Conservation (phyloP, 2,113 vertebrate genomes). For the Erpornis zantholeuca region DNA sequence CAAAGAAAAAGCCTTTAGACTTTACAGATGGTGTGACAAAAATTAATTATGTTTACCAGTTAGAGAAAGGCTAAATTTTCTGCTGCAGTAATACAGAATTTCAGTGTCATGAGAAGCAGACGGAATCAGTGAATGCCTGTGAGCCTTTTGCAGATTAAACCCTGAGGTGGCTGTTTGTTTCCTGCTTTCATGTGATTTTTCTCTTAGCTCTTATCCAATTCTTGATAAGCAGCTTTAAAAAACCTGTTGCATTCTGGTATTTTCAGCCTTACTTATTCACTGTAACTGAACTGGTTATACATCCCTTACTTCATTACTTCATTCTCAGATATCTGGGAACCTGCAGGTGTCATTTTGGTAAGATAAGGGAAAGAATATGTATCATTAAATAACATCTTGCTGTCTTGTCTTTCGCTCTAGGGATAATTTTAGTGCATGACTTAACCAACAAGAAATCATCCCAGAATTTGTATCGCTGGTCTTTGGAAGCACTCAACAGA, state of each 20-base stretch:
- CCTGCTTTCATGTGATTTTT: conserved; percentile 1
- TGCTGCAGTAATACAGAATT: neutral
- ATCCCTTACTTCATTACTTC: neutral
- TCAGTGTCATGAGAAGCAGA: neutral
- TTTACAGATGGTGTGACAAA: neutral
- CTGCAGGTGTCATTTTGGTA: neutral
- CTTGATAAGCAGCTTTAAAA: conserved; percentile 30
- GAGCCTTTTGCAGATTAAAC: neutral
- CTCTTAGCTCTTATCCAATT: neutral
- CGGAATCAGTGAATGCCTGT: neutral
- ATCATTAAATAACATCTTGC: neutral
- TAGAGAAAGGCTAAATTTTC: neutral
- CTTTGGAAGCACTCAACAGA: conserved; percentile 90
- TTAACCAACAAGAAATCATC: conserved; percentile 99
- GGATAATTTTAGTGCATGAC: conserved; percentile 96
- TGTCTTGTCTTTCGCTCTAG: conserved; percentile 67
- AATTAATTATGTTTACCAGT: neutral
- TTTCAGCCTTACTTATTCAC: neutral
- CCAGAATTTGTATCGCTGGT: conserved; percentile 97
- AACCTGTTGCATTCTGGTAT: neutral
- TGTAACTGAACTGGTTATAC: neutral
- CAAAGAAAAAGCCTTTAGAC: neutral
- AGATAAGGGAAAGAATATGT: neutral
- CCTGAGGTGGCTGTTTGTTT: neutral
- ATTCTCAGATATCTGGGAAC: neutral